Percentiles rank a stretch among this genome's conserved stretches.
Conservation (phyloP, 2,888 invertebrate genomes). For the Tortricodes alternella region DNA sequence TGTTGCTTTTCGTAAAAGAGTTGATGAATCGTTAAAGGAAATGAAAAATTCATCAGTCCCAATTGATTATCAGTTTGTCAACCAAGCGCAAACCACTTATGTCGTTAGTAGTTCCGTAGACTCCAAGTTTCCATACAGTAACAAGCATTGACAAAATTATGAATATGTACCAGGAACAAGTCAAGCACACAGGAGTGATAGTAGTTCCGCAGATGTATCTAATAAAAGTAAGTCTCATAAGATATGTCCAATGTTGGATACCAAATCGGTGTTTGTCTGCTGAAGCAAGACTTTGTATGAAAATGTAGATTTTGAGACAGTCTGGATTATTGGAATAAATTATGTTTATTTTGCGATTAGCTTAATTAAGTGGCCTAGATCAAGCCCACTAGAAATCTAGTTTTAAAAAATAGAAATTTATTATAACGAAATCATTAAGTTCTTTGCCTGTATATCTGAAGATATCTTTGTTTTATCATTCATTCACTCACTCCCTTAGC, state of each 20-base stretch:
- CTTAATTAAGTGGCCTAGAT: no score
- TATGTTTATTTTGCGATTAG: no score
- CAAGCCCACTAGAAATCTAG: no score
- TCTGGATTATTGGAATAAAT: no score
- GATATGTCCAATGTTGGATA: neutral
- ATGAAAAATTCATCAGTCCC: neutral
- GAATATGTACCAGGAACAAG: neutral
- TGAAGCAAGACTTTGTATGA: no score
- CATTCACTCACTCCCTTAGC: slow-evolving; percentile 1
- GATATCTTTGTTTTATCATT: neutral
- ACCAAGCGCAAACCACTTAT: neutral
- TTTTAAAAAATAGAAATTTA: no score
- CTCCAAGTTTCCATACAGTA: neutral
- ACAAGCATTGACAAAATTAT: neutral
- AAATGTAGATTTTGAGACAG: no score
- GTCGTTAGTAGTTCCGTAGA: neutral
- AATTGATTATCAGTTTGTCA: neutral
- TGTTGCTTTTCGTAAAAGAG: neutral
- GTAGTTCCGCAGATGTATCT: neutral
- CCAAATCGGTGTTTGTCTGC: no score
- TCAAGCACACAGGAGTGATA: neutral
- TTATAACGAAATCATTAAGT: no score
- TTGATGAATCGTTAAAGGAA: neutral
- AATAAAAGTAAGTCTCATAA: no score
- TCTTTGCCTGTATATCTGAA: neutral